These are phyloP conservation scores for Sitobion miscanthi DNA, from an alignment of 1,140 invertebrate genomes.

Conservation along the genomic window DNA sequence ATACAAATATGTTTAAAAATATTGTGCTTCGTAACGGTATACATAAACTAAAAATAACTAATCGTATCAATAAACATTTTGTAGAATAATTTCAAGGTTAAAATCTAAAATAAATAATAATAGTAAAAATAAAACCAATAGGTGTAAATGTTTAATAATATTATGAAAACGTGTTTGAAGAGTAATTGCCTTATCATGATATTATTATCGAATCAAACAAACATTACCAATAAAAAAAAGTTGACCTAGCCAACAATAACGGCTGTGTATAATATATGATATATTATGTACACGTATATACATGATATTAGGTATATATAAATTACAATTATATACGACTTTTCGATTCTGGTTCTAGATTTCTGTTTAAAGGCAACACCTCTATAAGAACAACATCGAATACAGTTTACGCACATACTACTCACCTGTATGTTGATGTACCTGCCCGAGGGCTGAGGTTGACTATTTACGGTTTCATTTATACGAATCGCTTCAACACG, in stretches of 20 bases:
- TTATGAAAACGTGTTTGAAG: conserved; percentile 9
- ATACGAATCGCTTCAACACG: not conserved
- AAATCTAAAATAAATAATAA: not conserved
- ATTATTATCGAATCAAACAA: not conserved
- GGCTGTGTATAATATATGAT: not conserved
- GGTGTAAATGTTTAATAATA: not conserved
- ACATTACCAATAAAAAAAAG: not conserved
- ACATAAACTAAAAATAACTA: not conserved
- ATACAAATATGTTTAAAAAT: not conserved
- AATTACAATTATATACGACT: not conserved
- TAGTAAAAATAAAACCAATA: not conserved
- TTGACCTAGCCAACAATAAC: not conserved
- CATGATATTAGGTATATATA: too few relatives aligned
- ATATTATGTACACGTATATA: not conserved
- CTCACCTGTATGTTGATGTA: not conserved
- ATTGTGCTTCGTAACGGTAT: not conserved
- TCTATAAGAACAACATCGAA: not conserved
- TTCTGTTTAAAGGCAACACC: not conserved
- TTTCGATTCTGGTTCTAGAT: not conserved
- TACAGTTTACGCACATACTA: not conserved
- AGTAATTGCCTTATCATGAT: conserved; percentile 15
- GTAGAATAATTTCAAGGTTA: not conserved
- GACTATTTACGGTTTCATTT: not conserved
- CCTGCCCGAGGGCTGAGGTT: not conserved
- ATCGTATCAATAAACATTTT: not conserved